Percentiles rank a stretch among this genome's conserved stretches.
phyloP scores from a whole-genome alignment of 2,888 invertebrate species.

The Hyles lineata region DNA sequence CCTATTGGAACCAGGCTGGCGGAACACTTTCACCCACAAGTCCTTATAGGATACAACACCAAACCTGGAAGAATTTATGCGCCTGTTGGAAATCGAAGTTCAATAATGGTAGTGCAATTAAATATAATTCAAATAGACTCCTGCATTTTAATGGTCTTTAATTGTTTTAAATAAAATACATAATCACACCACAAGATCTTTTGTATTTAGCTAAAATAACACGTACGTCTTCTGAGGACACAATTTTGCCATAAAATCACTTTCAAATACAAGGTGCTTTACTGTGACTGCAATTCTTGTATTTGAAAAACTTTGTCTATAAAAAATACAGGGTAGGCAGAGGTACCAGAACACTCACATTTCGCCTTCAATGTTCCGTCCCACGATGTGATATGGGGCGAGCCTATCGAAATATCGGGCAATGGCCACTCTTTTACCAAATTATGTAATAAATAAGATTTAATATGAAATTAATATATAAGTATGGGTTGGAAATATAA shows the following conservation, averaged over 20 bases:
- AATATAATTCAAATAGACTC: neutral
- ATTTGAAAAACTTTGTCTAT: too few species aligned
- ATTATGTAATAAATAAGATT: too few species aligned
- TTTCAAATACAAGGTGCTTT: neutral
- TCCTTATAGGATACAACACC: conserved; percentile 41
- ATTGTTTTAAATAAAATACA: neutral
- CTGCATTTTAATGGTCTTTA: neutral
- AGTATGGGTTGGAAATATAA: too few species aligned
- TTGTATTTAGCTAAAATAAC: neutral
- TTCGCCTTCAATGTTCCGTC: too few species aligned
- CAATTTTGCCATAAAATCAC: neutral
- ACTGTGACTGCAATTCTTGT: neutral
- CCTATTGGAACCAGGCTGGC: conserved; percentile 54
- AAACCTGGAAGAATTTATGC: conserved; percentile 45
- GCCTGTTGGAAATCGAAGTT: conserved; percentile 50
- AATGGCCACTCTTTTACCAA: too few species aligned
- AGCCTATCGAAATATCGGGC: too few species aligned
- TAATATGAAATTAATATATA: too few species aligned
- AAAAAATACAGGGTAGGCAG: too few species aligned
- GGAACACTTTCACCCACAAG: conserved; percentile 56
- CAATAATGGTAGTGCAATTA: conserved; percentile 9
- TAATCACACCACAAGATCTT: neutral
- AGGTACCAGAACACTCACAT: too few species aligned
- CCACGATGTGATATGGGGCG: too few species aligned
- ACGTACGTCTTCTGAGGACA: neutral